Base-by-base conservation (phyloP, 2,797 vertebrate species). In the Cetoscarus ocellatus region DNA sequence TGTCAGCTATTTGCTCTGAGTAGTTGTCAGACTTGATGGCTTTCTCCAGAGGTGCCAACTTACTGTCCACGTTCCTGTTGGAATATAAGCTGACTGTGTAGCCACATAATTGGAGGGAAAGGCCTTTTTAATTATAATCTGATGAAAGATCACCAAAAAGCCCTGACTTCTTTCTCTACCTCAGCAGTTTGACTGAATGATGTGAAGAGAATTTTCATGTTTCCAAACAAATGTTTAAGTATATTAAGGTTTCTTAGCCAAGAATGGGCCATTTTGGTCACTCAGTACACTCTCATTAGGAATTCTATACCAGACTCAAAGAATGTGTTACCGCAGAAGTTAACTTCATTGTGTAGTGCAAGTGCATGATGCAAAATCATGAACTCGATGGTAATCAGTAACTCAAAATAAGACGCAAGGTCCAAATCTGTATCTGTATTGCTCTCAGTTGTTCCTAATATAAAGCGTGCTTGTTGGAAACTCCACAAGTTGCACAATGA, bases 1-100 rank as follows among this genome's bases (percentile, higher is more conserved):
- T 93, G 87, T 49, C 7, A 83, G 71, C 75, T 67, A 91, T 93
- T 90, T 72, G 44, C 79, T 81, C n/a, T 59, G 79, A 75, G 79
- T 83, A 84, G 84, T 67, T 76, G 76, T 88, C 66, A 11, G 82
- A 84, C 72, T 56, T 79, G 84, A 86, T 77, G 78, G 76, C 49
- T 64, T 67, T 75, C 70, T 77, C 71, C 49, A 27, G 50, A 91
- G 64, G 84, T 90, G 89, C 89, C 88, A 91, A 87, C 89, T 90
- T 77, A 14, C 80, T 86, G 84, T 91, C 88, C 61, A 75, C 54
- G 67, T 72, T 76, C 60, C 79, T 64, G 73, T 78, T 76, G 79
- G 79, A 88, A 80, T 79, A 82, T 73, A 83, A 84, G 67, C 67
- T 79, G 74, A 70, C 69, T 69, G 58, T 79, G 82, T 86, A 78